A percentile compares a stretch with the other conserved stretches of the same genome.
phyloP scores from a whole-genome alignment of 2,797 vertebrate genomes.

The Myripristis murdjan region DNA sequence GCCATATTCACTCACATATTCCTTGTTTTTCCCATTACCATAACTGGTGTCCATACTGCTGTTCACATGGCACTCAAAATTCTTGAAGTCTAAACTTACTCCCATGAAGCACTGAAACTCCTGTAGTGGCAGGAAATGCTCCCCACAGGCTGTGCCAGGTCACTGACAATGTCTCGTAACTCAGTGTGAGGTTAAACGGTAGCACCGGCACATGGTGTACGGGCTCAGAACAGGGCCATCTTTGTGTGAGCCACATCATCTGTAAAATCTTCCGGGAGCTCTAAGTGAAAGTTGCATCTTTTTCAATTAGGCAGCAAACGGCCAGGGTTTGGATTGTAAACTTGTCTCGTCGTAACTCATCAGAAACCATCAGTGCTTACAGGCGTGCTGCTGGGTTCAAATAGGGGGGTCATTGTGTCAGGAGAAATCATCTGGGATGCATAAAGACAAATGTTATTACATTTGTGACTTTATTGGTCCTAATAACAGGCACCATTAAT shows the following conservation, averaged over 20 bases:
- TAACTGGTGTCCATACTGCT: background rate
- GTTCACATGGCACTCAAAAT: background rate
- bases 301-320: slow-evolving; percentile 73
- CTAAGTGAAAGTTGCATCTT: slow-evolving; percentile 57
- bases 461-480: slow-evolving; percentile 56
- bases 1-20: background rate
- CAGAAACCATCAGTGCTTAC: slow-evolving; percentile 18
- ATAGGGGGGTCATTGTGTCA: slow-evolving; percentile 37
- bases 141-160: slow-evolving; percentile 35
- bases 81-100: background rate
- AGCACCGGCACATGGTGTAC: slow-evolving; percentile 54
- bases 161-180: slow-evolving; percentile 21
- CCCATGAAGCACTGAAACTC: slow-evolving; percentile 16
- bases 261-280: slow-evolving; percentile 66
- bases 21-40: background rate
- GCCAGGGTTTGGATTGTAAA: slow-evolving; percentile 57
- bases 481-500: slow-evolving; percentile 57
- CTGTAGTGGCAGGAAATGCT: slow-evolving; percentile 36
- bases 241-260: slow-evolving; percentile 68
- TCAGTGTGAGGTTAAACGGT: slow-evolving; percentile 55
- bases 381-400: slow-evolving; percentile 21
- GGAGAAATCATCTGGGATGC: slow-evolving; percentile 52
- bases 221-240: slow-evolving; percentile 49
- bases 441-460: slow-evolving; percentile 58
- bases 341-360: slow-evolving; percentile 60